A percentile compares a stretch with the other conserved stretches of the same genome.
phyloP scores from a whole-genome alignment of 2,888 invertebrate genomes.

The Erebia palarica region DNA sequence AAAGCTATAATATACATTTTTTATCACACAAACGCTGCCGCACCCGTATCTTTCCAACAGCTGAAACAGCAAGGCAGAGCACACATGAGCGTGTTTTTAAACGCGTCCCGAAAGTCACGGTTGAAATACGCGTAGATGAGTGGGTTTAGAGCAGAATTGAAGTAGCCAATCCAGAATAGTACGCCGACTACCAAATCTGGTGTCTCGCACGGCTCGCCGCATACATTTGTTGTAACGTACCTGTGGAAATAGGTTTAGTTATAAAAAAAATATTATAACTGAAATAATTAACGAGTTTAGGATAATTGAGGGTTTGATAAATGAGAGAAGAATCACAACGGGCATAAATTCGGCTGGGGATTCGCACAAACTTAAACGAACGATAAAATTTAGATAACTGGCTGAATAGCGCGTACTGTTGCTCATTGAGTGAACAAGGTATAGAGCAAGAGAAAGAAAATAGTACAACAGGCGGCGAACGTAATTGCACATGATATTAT shows the following conservation, averaged over 20 bases:
- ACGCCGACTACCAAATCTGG: conserved; percentile 93
- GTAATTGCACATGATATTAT: too few species aligned
- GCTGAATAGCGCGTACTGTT: too few species aligned
- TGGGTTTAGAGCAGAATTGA: conserved; percentile 97
- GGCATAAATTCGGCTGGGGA: too few species aligned
- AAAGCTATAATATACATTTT: not conserved
- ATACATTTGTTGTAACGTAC: conserved; percentile 92
- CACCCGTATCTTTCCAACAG: conserved; percentile 87
- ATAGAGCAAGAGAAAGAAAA: too few species aligned
- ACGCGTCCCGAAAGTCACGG: conserved; percentile 97
- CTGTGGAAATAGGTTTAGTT: conserved; percentile 66
- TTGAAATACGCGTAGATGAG: conserved; percentile 98
- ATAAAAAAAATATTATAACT: not conserved
- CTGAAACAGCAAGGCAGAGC: conserved; percentile 91
- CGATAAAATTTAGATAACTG: too few species aligned
- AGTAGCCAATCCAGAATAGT: conserved; percentile 99
- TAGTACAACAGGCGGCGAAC: too few species aligned
- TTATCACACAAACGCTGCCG: conserved; percentile 79
- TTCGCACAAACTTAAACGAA: too few species aligned
- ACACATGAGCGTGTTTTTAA: conserved; percentile 94
- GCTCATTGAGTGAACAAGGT: too few species aligned
- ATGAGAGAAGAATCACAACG: too few species aligned
- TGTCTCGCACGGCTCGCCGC: conserved; percentile 91
- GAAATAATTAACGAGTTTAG: too few species aligned
- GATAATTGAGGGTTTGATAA: too few species aligned